Conservation (phyloP, 2,888 invertebrate genomes). For the Dromius quadrimaculatus region DNA sequence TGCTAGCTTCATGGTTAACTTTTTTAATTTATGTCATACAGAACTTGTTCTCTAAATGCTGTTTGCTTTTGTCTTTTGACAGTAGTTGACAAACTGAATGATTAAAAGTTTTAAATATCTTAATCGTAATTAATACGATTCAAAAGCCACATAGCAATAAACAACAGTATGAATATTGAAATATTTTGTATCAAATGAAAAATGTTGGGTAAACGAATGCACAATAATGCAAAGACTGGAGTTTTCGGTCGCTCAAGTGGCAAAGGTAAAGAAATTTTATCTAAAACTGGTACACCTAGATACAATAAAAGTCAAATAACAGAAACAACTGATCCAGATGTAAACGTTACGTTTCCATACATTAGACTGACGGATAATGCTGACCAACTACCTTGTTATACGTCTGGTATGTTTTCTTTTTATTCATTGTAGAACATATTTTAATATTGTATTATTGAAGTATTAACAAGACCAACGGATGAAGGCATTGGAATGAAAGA, state of each 20-base stretch:
- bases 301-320: slow-evolving; percentile 27
- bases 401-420: slow-evolving; percentile 64
- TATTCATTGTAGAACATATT: neutral
- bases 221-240: slow-evolving; percentile 34
- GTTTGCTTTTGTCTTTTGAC: no score
- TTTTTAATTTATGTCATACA: no score
- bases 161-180: neutral
- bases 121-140: no score
- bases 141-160: no score
- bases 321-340: slow-evolving; percentile 54
- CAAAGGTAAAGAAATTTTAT: slow-evolving; percentile 44
- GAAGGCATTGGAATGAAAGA: slow-evolving; percentile 90
- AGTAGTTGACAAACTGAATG: no score
- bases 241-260: slow-evolving; percentile 42
- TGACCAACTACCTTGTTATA: slow-evolving; percentile 76
- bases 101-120: no score
- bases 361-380: slow-evolving; percentile 79
- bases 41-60: no score
- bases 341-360: slow-evolving; percentile 69
- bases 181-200: neutral
- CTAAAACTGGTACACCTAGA: slow-evolving; percentile 24
- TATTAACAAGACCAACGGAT: slow-evolving; percentile 76
- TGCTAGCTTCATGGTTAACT: no score
- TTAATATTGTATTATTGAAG: slow-evolving; percentile 58
- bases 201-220: slow-evolving; percentile 42